phyloP scores from a whole-genome alignment of 2,797 vertebrate genomes.

The Bradypus variegatus region DNA sequence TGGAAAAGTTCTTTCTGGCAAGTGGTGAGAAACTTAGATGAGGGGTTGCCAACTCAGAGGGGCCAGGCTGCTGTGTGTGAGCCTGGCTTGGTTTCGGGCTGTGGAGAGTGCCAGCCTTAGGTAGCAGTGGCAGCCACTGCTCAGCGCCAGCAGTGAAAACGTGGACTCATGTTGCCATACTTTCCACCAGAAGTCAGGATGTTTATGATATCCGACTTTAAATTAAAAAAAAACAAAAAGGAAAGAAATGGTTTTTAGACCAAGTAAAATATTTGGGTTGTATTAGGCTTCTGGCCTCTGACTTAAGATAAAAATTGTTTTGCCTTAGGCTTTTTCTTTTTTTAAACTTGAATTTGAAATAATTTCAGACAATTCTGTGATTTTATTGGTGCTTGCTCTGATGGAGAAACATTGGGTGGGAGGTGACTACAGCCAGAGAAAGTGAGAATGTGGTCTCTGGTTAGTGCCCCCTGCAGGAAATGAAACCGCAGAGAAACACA shows the following conservation, averaged over 20 bases:
- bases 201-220: not conserved
- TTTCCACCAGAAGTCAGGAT: not conserved
- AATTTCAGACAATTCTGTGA: not conserved
- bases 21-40: not conserved
- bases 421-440: no score
- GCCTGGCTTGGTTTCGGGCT: not conserved
- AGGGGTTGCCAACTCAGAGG: not conserved
- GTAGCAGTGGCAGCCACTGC: no score
- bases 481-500: slow-evolving; percentile 73
- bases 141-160: not conserved
- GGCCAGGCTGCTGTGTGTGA: fast-evolving
- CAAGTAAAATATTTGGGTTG: not conserved
- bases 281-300: not conserved
- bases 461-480: slow-evolving; percentile 91
- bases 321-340: not conserved
- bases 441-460: not conserved
- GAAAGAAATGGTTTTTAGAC: not conserved
- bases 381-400: not conserved
- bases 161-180: fast-evolving
- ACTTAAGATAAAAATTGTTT: not conserved
- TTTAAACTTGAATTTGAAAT: no score
- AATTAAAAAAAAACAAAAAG: not conserved
- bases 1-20: not conserved
- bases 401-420: not conserved
- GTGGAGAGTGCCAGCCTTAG: not conserved